A percentile compares a stretch with the other conserved stretches of the same genome.
These are phyloP conservation scores for Agonopterix arenella DNA, from an alignment of 2,888 invertebrate genomes.

Conservation along the genomic window DNA sequence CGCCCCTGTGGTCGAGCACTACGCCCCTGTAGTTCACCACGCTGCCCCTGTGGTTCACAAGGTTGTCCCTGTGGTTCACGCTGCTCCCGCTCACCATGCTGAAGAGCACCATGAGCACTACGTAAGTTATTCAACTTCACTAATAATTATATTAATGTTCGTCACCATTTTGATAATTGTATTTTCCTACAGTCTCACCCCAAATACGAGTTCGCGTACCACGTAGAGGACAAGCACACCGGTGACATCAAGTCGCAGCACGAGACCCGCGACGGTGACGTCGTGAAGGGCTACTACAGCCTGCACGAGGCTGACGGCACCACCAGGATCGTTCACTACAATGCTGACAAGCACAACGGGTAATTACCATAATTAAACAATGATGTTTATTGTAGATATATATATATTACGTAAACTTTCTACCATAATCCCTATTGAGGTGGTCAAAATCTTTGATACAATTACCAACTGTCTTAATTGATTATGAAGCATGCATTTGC, in stretches of 20 bases:
- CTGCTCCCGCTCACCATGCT: neutral
- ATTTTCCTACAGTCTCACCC: too few species aligned
- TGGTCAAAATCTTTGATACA: too few species aligned
- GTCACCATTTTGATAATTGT: too few species aligned
- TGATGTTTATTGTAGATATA: too few species aligned
- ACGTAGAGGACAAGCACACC: constrained; percentile 65
- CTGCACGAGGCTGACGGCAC: constrained; percentile 20
- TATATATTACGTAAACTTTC: too few species aligned
- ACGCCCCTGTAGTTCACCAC: constrained; percentile 8
- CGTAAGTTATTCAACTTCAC: constrained; percentile 23
- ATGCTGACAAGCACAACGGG: constrained; percentile 52
- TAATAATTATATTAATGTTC: too few species aligned
- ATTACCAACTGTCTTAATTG: too few species aligned
- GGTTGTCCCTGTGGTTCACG: constrained; percentile 9
- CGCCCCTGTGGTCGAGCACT: constrained; percentile 12
- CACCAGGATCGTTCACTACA: constrained; percentile 22
- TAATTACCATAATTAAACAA: constrained; percentile 6
- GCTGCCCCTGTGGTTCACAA: constrained; percentile 10
- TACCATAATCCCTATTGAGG: too few species aligned
- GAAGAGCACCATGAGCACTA: constrained; percentile 31
- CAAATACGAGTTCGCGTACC: too few species aligned
- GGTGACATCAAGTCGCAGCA: constrained; percentile 76
- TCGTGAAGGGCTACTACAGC: constrained; percentile 76
- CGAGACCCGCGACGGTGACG: constrained; percentile 74
- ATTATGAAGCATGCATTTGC: too few species aligned